Conservation (phyloP, 1,140 invertebrate species). For the Drosophila nebulosa region DNA sequence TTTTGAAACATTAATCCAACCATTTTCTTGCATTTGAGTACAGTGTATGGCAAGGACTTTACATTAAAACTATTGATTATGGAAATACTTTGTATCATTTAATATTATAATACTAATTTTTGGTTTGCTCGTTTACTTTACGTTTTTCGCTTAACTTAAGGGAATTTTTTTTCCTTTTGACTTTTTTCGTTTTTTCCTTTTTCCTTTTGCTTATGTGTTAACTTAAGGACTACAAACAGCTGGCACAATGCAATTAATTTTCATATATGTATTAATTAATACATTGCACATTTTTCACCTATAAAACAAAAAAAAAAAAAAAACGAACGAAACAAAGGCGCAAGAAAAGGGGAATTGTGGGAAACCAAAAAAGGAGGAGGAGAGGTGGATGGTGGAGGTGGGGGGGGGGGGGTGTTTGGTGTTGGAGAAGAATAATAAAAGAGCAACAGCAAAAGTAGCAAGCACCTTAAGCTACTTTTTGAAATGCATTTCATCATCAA, state of each 20-base stretch:
- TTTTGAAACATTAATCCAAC: background rate
- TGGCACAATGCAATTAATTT: constrained; percentile 31
- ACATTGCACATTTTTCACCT: constrained; percentile 13
- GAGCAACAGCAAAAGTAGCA: constrained; percentile 6
- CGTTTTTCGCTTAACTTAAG: background rate
- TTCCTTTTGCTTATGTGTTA: background rate
- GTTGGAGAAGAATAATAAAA: too few relatives aligned
- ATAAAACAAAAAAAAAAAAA: constrained; percentile 9
- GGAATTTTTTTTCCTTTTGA: background rate
- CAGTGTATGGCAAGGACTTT: background rate
- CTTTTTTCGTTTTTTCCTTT: background rate
- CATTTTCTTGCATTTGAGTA: background rate
- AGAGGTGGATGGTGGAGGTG: too few relatives aligned
- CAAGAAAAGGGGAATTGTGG: background rate
- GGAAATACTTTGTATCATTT: background rate
- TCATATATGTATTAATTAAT: constrained; percentile 37
- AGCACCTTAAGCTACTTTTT: constrained; percentile 76
- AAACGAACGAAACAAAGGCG: background rate
- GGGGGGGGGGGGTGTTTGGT: too few relatives aligned
- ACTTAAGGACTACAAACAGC: constrained; percentile 9
- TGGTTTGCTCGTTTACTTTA: background rate
- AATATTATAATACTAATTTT: background rate
- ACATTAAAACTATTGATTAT: background rate
- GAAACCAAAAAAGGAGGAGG: background rate
- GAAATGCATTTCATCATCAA: constrained; percentile 77